Evolutionary conservation across 2,113 vertebrate genomes (phyloP), one percentile per base, ranked within the genome.

Genomic region (Psittacus erithacus): DNA sequence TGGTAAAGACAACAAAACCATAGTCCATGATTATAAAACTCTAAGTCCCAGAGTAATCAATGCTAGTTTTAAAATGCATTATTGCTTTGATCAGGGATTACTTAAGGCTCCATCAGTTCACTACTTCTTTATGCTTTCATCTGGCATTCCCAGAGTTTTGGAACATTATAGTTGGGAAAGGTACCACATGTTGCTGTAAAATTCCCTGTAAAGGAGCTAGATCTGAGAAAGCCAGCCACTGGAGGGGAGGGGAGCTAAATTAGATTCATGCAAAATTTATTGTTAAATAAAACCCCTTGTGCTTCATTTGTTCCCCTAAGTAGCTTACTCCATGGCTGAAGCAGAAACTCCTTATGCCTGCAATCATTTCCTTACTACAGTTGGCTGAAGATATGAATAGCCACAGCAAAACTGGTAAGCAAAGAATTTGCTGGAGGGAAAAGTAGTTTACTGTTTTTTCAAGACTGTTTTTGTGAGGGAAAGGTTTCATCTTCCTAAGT

Each of bases 291-390:
- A 93, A 92, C 41, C 33, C 67, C 67, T 67, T 65, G 73, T 69
- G 55, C 82, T 90, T 95, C 47, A 73, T 69, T 88, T 69, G 9
- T 82, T 95, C 85, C 83, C 67, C 70, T 92, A 84, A 94, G 91
- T 53, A 82, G 64, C 59, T 91, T 63, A 88, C 91, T 57, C 8
- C 9, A 41, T 77, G 91, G 49, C 68, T 96, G 38, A 25, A 92
- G 82, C 20, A 94, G 69, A 88, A 95, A 76, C 46, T 60, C 55
- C 62, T 79, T 47, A 46, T n/a, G 43, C 69, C 63, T 88, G 78
- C 67, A 89, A 90, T 57, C 81, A 88, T 35, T 43, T 71, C 63
- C 46, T 86, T 83, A 67, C 41, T 50, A 35, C 39, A 64, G 8
- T 27, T 87, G 47, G 59, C 59, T 78, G 47, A 94, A 96, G 90